A percentile compares a stretch with the other conserved stretches of the same genome.
Conservation (phyloP, 2,888 invertebrate genomes). For the Argyresthia albistria region DNA sequence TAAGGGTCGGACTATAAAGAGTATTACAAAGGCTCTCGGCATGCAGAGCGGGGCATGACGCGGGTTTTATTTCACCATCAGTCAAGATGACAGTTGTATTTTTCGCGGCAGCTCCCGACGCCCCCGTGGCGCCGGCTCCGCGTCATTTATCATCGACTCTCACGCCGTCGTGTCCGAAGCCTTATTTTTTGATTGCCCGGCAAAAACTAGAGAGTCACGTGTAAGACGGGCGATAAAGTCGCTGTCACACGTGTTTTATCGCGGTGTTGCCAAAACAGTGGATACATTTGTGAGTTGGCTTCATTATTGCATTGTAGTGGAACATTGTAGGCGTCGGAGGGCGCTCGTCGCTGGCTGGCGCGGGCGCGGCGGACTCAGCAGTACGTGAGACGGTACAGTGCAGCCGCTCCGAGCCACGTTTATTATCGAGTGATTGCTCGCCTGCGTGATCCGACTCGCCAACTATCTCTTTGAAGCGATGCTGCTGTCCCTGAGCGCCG, state of each 20-base stretch:
- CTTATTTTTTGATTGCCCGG: constrained; percentile 24
- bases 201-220: neutral
- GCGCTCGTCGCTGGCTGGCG: constrained; percentile 19
- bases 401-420: constrained; percentile 42
- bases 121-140: constrained; percentile 44
- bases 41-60: constrained; percentile 61
- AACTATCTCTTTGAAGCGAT: constrained; percentile 47
- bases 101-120: constrained; percentile 64
- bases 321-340: constrained; percentile 1
- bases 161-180: constrained; percentile 34
- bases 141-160: constrained; percentile 62
- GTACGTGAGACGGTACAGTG: constrained; percentile 41
- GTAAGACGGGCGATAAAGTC: neutral
- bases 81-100: constrained; percentile 70
- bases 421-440: constrained; percentile 67
- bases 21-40: constrained; percentile 53
- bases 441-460: constrained; percentile 62
- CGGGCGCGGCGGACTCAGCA: constrained; percentile 38
- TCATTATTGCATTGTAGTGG: constrained; percentile 1
- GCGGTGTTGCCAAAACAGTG: constrained; percentile 1
- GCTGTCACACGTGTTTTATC: neutral
- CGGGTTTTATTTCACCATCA: constrained; percentile 62
- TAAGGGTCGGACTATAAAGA: constrained; percentile 47
- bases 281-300: neutral
- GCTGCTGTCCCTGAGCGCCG: constrained; percentile 26